Percentiles rank a stretch among this genome's conserved stretches.
Conservation (phyloP, 2,888 invertebrate species). For the Hemistola chrysoprasaria region DNA sequence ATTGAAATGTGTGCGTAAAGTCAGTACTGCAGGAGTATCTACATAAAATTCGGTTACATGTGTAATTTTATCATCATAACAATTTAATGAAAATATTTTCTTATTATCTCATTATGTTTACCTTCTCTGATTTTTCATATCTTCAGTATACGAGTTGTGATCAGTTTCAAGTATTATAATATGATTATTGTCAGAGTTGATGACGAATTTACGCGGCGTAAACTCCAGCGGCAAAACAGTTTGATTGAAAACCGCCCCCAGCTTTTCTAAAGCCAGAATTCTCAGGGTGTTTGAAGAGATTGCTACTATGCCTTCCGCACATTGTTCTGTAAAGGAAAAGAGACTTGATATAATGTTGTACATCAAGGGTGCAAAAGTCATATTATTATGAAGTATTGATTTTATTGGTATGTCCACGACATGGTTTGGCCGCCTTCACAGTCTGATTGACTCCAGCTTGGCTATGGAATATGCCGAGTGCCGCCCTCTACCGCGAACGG, state of each 20-base stretch:
- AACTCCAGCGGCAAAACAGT: slow-evolving; percentile 95
- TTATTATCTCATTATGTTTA: slow-evolving; percentile 35
- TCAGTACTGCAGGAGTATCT: slow-evolving; percentile 78
- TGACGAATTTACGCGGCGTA: slow-evolving; percentile 96
- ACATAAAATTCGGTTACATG: slow-evolving; percentile 57
- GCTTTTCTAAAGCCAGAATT: slow-evolving; percentile 98
- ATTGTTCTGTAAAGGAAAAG: slow-evolving; percentile 87
- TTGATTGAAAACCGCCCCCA: slow-evolving; percentile 99
- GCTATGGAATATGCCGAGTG: slow-evolving; percentile 89
- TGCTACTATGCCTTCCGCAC: slow-evolving; percentile 99
- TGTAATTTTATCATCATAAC: slow-evolving; percentile 69
- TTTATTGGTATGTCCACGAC: slow-evolving; percentile 80
- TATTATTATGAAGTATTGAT: not conserved
- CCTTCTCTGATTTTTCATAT: slow-evolving; percentile 94
- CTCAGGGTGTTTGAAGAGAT: slow-evolving; percentile 98
- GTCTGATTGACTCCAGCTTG: slow-evolving; percentile 86
- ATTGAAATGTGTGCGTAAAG: slow-evolving; percentile 8
- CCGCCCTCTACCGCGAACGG: slow-evolving; percentile 74
- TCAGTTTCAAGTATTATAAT: slow-evolving; percentile 97
- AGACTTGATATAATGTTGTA: not conserved
- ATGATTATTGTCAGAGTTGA: slow-evolving; percentile 95
- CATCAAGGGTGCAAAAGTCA: not conserved
- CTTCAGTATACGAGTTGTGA: slow-evolving; percentile 98
- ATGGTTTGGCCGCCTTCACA: slow-evolving; percentile 87
- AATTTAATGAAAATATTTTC: not conserved